Conservation (phyloP, 53 echinoderm and acorn worm genomes). For the Zoroaster sp. region DNA sequence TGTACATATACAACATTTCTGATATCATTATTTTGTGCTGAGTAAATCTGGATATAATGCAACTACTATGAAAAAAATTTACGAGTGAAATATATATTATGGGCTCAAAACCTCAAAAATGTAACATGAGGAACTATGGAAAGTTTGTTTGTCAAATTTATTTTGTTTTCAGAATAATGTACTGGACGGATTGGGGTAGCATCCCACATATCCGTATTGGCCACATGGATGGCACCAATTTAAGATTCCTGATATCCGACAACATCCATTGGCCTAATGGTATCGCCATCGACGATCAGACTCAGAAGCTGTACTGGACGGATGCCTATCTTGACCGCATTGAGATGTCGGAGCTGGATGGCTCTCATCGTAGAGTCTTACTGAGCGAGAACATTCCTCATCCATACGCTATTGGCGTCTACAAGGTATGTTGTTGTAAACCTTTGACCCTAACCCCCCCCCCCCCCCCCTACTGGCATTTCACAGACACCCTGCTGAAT, state of each 20-base stretch:
- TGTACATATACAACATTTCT: too few species aligned
- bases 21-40: too few species aligned
- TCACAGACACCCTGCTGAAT: too few species aligned
- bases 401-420: slow-evolving; percentile 88
- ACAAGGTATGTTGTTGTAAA: slow-evolving; percentile 67
- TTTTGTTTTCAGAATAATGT: slow-evolving; percentile 64
- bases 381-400: slow-evolving; percentile 74
- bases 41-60: too few species aligned
- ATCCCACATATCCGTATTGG: slow-evolving; percentile 62
- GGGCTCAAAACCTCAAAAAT: too few species aligned
- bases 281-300: slow-evolving; percentile 86
- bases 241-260: not conserved
- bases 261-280: slow-evolving; percentile 96
- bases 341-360: slow-evolving; percentile 75
- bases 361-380: slow-evolving; percentile 66
- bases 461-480: too few species aligned
- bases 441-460: too few species aligned
- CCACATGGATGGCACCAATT: slow-evolving; percentile 77
- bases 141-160: too few species aligned
- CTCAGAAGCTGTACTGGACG: slow-evolving; percentile 82
- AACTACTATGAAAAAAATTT: too few species aligned
- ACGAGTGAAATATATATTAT: too few species aligned
- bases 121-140: too few species aligned
- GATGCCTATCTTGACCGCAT: slow-evolving; percentile 91
- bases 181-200: slow-evolving; percentile 93